A percentile compares a stretch with the other conserved stretches of the same genome.
These are phyloP conservation scores for Anthoptus insignis DNA, from an alignment of 2,888 invertebrate genomes.

Conservation along the genomic window DNA sequence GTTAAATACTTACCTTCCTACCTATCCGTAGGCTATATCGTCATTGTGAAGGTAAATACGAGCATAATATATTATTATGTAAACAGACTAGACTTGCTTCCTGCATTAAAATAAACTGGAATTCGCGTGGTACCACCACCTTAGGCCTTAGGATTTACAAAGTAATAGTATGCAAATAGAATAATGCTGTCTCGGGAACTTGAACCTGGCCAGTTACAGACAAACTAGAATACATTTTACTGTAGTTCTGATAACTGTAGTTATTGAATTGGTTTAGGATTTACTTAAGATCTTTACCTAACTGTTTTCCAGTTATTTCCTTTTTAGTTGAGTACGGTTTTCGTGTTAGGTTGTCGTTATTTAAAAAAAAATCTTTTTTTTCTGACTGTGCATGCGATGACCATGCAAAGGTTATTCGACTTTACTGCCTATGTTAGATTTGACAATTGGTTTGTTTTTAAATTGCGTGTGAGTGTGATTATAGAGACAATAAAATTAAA, in stretches of 20 bases:
- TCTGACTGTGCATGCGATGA: too few relatives aligned
- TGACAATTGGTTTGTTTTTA: too few relatives aligned
- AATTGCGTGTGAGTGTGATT: too few relatives aligned
- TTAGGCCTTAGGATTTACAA: constrained; percentile 7
- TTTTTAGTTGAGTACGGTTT: background rate
- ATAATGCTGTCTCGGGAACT: constrained; percentile 14
- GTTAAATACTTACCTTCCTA: too few relatives aligned
- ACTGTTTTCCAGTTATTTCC: background rate
- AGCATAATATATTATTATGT: background rate
- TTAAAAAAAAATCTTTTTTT: too few relatives aligned
- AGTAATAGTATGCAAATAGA: constrained; percentile 9
- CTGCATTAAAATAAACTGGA: constrained; percentile 38
- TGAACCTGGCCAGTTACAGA: background rate
- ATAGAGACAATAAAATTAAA: too few relatives aligned
- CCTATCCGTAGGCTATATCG: too few relatives aligned
- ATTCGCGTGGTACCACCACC: constrained; percentile 8
- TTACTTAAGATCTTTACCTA: background rate
- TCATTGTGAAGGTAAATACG: too few relatives aligned
- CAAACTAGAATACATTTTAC: constrained; percentile 1
- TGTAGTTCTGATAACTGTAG: constrained; percentile 14
- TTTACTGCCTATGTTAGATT: too few relatives aligned
- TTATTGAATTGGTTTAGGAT: constrained; percentile 1
- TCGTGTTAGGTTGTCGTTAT: too few relatives aligned
- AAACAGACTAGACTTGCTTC: constrained; percentile 16
- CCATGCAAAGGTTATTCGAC: too few relatives aligned